phyloP scores from a whole-genome alignment of 2,888 invertebrate genomes.

The Drosophila merina region DNA sequence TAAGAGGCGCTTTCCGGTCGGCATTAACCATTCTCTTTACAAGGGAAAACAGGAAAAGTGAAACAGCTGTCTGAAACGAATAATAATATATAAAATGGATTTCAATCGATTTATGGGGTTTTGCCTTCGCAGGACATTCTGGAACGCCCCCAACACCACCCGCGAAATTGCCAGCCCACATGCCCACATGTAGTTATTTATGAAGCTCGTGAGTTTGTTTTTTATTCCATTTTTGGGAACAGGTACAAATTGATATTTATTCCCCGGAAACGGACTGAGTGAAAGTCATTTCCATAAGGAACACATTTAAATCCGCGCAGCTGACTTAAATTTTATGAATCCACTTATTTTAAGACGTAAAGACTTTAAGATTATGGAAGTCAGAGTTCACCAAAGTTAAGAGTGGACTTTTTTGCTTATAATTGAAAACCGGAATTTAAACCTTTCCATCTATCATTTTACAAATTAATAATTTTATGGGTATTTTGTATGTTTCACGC shows the following conservation, averaged over 20 bases:
- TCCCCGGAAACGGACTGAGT: conserved; percentile 15
- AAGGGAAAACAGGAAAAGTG: neutral
- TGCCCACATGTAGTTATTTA: conserved; percentile 52
- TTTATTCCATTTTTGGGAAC: conserved; percentile 44
- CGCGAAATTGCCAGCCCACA: neutral
- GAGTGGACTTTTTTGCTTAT: too few species aligned
- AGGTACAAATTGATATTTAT: conserved; percentile 69
- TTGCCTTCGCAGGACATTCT: conserved; percentile 19
- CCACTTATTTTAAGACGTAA: too few species aligned
- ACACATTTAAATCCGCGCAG: conserved; percentile 8
- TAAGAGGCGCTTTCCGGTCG: too few species aligned
- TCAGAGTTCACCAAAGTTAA: too few species aligned
- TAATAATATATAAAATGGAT: conserved; percentile 66
- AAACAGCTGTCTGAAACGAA: conserved; percentile 41
- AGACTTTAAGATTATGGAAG: too few species aligned
- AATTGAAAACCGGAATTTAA: too few species aligned
- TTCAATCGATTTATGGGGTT: conserved; percentile 61
- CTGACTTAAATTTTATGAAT: conserved; percentile 17
- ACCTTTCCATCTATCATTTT: too few species aligned
- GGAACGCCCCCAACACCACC: neutral
- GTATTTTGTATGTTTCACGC: too few species aligned
- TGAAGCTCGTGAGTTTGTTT: conserved; percentile 45
- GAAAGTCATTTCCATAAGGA: conserved; percentile 21
- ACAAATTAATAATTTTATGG: too few species aligned
- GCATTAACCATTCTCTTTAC: neutral